These are phyloP conservation scores for Prietella phreatophila DNA, from an alignment of 2,113 vertebrate genomes.

Conservation along the genomic window DNA sequence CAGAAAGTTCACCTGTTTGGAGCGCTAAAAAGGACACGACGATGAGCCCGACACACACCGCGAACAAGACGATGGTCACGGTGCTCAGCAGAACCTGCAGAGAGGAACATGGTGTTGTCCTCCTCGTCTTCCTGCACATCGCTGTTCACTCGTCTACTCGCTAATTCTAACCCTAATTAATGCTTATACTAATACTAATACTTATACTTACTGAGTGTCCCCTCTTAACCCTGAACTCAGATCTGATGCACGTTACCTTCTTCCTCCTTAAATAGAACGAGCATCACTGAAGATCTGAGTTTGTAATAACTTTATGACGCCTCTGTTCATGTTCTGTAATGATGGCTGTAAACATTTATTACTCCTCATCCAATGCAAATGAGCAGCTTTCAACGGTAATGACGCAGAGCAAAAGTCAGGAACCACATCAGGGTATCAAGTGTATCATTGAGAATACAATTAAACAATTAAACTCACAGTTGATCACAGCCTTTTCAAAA, in stretches of 20 bases:
- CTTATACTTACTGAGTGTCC: too few species aligned
- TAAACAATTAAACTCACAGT: neutral
- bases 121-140: conserved; percentile 56
- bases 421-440: neutral
- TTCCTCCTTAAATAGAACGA: neutral
- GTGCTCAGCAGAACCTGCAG: conserved; percentile 58
- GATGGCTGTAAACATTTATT: conserved; percentile 39
- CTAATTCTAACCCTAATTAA: too few species aligned
- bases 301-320: neutral
- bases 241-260: neutral
- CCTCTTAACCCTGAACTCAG: neutral
- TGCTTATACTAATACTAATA: too few species aligned
- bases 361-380: neutral
- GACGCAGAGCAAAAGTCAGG: neutral
- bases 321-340: neutral
- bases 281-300: neutral
- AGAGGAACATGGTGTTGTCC: conserved; percentile 50
- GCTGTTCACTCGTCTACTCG: neutral
- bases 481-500: neutral
- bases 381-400: neutral
- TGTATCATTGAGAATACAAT: neutral
- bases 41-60: conserved; percentile 56
- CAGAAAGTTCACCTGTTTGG: conserved; percentile 39
- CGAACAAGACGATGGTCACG: conserved; percentile 50
- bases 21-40: conserved; percentile 54